Base-by-base conservation (phyloP, 2,888 invertebrate genomes). In the Lasioglossum lativentre region DNA sequence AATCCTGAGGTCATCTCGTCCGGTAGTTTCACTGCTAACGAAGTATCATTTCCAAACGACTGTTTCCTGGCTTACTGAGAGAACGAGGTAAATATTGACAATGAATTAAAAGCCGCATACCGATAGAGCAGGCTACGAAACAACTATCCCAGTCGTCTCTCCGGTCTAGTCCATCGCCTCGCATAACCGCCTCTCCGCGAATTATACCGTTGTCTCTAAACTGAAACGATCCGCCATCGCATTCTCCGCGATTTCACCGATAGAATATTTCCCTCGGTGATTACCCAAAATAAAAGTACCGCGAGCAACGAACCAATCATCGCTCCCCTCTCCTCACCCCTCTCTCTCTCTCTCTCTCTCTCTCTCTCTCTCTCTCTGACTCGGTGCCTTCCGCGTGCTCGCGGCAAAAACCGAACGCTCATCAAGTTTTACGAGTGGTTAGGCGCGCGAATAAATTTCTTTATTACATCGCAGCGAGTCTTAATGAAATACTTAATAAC, bases 401-500 rank as follows among this genome's bases (percentile, higher is more conserved):
- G 34, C 30, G 27, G n/a, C 38, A 68, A 47, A 68, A 68, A 77
- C n/a, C 47, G n/a, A 23, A 3, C 38, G 66, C 76, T 68, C 76
- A n/a, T 77, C 68, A n/a, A 47, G 68, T 68, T 77, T 77, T 68
- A 70, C 68, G 73, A 34, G 66, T 23, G 40, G 47, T 30, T 23
- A 34, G 38, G 72, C 70, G 72, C 68, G 38, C 38, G 42, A 81
- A 71, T 86, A 86, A 87, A 86, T 80, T 86, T 87, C 80, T 85
- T 87, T 86, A 83, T 87, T 76, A 78, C 86, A 63, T 80, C 68
- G 75, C 78, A 42, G 76, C 77, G 59, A 40, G 27, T 63, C 75
- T 40, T 80, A 78, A 80, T 79, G 82, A 87, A 87, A 87, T 73
- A 72, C 78, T 83, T 82, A 86, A 85, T 80, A 86, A 87, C 82